These are phyloP conservation scores for Heliothis subflexa DNA, from an alignment of 1,140 invertebrate genomes.

Conservation along the genomic window DNA sequence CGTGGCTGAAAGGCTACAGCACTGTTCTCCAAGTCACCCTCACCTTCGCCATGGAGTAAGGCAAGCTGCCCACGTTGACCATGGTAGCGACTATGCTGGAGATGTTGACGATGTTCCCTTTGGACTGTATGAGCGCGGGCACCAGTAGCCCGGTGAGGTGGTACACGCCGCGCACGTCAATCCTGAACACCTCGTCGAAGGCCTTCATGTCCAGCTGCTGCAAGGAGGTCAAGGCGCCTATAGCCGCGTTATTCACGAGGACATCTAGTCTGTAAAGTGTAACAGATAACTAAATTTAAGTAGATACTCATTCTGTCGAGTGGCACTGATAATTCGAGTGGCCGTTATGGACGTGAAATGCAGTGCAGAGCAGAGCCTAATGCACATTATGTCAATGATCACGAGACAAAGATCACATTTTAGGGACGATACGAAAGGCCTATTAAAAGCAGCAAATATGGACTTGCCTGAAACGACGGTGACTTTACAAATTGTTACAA, in stretches of 20 bases:
- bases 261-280: slow-evolving; percentile 84
- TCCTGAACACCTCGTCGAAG: slow-evolving; percentile 91
- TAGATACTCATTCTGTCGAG: too few species aligned
- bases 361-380: too few species aligned
- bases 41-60: slow-evolving; percentile 91
- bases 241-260: slow-evolving; percentile 91
- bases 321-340: too few species aligned
- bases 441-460: too few species aligned
- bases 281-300: too few species aligned
- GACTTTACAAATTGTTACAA: too few species aligned
- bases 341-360: too few species aligned
- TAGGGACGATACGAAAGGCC: too few species aligned
- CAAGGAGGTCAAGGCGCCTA: slow-evolving; percentile 89
- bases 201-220: slow-evolving; percentile 92
- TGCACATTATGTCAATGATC: too few species aligned
- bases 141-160: slow-evolving; percentile 90
- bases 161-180: slow-evolving; percentile 91
- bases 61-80: slow-evolving; percentile 87
- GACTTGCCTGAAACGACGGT: too few species aligned
- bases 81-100: slow-evolving; percentile 90
- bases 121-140: slow-evolving; percentile 89
- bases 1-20: too few species aligned
- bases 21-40: neutral
- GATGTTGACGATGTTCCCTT: slow-evolving; percentile 92
- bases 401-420: too few species aligned